Evolutionary conservation across 2,797 vertebrate species (phyloP), one percentile per base, ranked within the genome.

Genomic region (Micromesistius poutassou): DNA sequence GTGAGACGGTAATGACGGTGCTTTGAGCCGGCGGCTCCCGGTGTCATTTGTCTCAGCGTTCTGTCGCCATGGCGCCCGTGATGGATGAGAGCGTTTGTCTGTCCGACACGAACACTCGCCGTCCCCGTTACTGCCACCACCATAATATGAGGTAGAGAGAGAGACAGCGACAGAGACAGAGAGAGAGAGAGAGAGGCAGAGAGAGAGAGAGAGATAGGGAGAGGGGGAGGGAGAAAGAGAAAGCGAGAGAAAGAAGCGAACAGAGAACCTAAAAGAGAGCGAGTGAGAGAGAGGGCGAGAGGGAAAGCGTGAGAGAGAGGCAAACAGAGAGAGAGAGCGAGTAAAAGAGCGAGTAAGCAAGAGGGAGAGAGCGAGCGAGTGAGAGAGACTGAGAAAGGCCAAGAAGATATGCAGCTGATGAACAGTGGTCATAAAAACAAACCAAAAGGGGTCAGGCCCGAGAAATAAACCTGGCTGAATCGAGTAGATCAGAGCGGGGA

Each of bases 1-100:
- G 88, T 90, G 88, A 88, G 83, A 22, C 14, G 16, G 22, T 62
- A 62, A 62, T 5, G 5, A 50, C 19, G 46, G 19, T n/a, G 50
- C 50, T 62, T 62, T n/a, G 19, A 7, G 19, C 22, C 8, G 4
- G 19, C 50, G 5, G 5, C 22, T 62, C 8, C 50, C 22, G 6
- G 22, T 7, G 50, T 62, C 7, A 22, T 62, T 62, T 62, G n/a
- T 62, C 50, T 12, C 50, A 0, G 50, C 22, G 1, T 1, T 62
- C 86, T 83, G 72, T 89, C 87, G 79, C 81, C 86, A 74, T 22
- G 75, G 80, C 78, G 84, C 78, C 83, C 75, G 80, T 88, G 88
- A 91, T 88, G 90, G 83, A 91, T 87, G 86, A 88, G 89, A 87
- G 84, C 2, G 78, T 88, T 83, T 50, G 46, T 83, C 83, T 79